Base-by-base conservation (phyloP, 2,113 vertebrate genomes). In the Menura novaehollandiae region DNA sequence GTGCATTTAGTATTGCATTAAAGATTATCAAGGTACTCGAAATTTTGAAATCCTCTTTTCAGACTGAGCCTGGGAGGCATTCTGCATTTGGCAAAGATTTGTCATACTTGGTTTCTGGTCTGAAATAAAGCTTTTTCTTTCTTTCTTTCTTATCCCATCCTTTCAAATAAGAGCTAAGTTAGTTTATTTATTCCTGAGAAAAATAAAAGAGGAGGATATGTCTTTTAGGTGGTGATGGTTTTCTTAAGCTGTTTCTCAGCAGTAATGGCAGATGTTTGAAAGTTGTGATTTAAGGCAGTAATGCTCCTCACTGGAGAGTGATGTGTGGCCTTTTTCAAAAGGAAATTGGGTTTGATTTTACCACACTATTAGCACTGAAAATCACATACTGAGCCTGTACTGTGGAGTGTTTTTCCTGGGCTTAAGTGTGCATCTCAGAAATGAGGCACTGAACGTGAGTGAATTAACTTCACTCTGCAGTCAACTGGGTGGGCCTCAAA, bases 381-480 rank as follows among this genome's bases (percentile, higher is more conserved):
- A 91, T 85, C 69, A 80, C 85, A 68, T 86, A 81, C 49, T 13
- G 52, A 89, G 52, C 30, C 73, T 79, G 23, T 41, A 87, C 44
- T 32, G 37, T 27, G 53, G 79, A 93, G 66, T 79, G 76, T 64
- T 96, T 93, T 92, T 81, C 49, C 91, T 87, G 62, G 69, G 80
- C 63, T 93, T 81, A 87, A 92, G 66, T 66, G 80, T 86, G 55
- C 44, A 52, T 52, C 76, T 95, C 49, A 22, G 93, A 85, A 92
- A 46, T 1, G 30, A 92, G 96, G 83, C 15, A 39, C 81, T 62
- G 69, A 72, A 43, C 0, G 2, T 56, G 88, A 87, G 88, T 30
- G 76, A 94, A 56, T 91, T 77, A 94, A 85, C 92, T 95, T 94
- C 76, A 64, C 27, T 93, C 69, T 91, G 56, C 73, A 96, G 93